These are phyloP conservation scores for Kryptolebias ocellatus DNA, from an alignment of 2,797 vertebrate genomes.

Conservation along the genomic window DNA sequence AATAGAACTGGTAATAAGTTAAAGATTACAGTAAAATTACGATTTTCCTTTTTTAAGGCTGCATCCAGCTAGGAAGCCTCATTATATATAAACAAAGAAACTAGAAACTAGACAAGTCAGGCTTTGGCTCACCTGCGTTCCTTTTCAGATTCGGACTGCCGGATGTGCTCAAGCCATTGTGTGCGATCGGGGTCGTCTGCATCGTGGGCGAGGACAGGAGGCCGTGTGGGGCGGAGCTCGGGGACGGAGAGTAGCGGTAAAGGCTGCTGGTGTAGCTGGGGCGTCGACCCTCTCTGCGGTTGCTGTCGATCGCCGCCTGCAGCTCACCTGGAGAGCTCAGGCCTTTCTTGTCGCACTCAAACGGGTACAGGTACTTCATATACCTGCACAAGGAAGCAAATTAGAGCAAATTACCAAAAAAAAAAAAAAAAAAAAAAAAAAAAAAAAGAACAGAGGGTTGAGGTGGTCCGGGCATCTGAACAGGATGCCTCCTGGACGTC, in stretches of 20 bases:
- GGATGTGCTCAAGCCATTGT: slow-evolving; percentile 79
- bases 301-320: slow-evolving; percentile 95
- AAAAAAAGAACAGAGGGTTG: not conserved
- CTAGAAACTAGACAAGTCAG: not conserved
- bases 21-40: too few relatives aligned
- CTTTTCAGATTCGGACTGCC: slow-evolving; percentile 75
- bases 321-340: slow-evolving; percentile 94
- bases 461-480: too few relatives aligned
- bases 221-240: slow-evolving; percentile 74
- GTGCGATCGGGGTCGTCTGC: slow-evolving; percentile 79
- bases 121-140: slow-evolving; percentile 59
- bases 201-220: slow-evolving; percentile 88
- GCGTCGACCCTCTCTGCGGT: slow-evolving; percentile 92
- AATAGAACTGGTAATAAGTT: too few relatives aligned
- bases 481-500: too few relatives aligned
- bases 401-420: not conserved
- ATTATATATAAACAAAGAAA: too few relatives aligned
- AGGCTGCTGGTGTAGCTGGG: slow-evolving; percentile 93
- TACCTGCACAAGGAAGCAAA: slow-evolving; percentile 82
- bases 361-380: slow-evolving; percentile 98
- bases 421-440: not conserved
- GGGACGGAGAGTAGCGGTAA: slow-evolving; percentile 87
- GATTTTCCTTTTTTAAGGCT: too few relatives aligned
- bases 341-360: slow-evolving; percentile 94
- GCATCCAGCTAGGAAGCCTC: too few relatives aligned